Conservation (phyloP, 1,140 invertebrate genomes). For the Calephelis nemesis region DNA sequence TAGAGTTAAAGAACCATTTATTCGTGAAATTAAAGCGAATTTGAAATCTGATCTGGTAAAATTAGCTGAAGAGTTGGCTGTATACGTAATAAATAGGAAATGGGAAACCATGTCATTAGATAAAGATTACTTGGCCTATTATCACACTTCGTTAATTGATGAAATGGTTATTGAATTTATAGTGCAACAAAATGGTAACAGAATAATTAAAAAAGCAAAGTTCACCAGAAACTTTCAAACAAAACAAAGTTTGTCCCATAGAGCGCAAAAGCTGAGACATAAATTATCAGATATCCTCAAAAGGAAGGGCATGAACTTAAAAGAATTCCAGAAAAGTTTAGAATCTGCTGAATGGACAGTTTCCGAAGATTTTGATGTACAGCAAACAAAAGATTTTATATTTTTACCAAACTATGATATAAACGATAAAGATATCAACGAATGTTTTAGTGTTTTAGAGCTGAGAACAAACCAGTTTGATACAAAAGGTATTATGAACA, state of each 20-base stretch:
- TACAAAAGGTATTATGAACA: background rate
- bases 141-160: background rate
- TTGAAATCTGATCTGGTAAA: background rate
- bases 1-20: background rate
- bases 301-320: background rate
- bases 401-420: conserved; percentile 2
- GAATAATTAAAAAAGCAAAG: background rate
- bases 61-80: background rate
- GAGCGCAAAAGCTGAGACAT: background rate
- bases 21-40: background rate
- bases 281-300: background rate
- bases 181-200: background rate
- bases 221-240: background rate
- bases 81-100: background rate
- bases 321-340: background rate
- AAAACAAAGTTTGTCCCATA: background rate
- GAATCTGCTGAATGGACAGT: background rate
- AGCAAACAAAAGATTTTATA: conserved; percentile 3
- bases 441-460: background rate
- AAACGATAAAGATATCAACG: background rate
- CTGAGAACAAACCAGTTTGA: background rate
- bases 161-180: conserved; percentile 2
- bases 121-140: conserved; percentile 7
- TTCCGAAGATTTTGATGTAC: background rate
- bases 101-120: background rate